Conservation (phyloP, 2,797 vertebrate genomes). For the Sebastiscus tertius region DNA sequence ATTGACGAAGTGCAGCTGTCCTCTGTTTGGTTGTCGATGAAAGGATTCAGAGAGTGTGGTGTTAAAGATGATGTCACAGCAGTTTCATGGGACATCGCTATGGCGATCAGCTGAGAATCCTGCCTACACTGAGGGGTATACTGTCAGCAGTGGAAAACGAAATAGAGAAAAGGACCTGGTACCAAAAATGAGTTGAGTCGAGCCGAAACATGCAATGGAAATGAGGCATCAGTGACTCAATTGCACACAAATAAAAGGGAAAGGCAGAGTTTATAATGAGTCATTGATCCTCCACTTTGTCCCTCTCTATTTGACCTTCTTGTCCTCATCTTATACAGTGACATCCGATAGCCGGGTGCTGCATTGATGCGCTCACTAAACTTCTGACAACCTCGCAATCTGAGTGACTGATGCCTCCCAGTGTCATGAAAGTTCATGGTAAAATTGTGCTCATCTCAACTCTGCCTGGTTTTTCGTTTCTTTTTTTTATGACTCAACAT, state of each 20-base stretch:
- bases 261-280: conserved; percentile 45
- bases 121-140: too few relatives aligned
- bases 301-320: conserved; percentile 25
- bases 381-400: not conserved
- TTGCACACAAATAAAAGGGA: conserved; percentile 29
- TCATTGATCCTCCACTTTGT: conserved; percentile 31
- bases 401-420: not conserved
- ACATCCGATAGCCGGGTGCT: not conserved
- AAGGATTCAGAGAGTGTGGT: not conserved
- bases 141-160: not conserved
- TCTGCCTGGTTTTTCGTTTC: not conserved
- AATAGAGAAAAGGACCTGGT: not conserved
- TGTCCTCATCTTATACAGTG: not conserved
- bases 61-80: not conserved
- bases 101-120: not conserved
- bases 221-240: conserved; percentile 15
- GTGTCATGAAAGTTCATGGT: conserved; percentile 12
- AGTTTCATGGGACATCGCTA: too few relatives aligned
- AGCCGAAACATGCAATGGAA: not conserved
- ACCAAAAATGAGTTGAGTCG: not conserved
- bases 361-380: conserved; percentile 9
- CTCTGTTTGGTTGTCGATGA: not conserved
- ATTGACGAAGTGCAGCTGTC: not conserved
- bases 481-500: conserved; percentile 13
- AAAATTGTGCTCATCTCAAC: not conserved